A percentile compares a stretch with the other conserved stretches of the same genome.
phyloP scores from a whole-genome alignment of 2,888 invertebrate species.

The Calliphora vomitoria region DNA sequence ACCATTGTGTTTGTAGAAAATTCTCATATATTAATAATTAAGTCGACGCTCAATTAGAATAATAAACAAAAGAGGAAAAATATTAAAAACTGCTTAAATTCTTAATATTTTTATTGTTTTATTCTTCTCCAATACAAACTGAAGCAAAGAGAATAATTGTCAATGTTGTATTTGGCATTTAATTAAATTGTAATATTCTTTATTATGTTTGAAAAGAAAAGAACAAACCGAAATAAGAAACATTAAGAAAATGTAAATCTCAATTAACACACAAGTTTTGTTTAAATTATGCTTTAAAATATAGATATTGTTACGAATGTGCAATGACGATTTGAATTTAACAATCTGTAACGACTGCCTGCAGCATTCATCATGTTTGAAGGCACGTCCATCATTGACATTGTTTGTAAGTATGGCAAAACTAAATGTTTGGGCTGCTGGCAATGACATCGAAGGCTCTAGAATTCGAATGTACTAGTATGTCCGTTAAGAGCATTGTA shows the following conservation, averaged over 20 bases:
- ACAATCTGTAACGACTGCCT: too few relatives aligned
- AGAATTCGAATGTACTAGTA: too few relatives aligned
- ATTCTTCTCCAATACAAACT: not conserved
- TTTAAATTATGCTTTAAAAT: not conserved
- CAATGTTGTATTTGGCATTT: constrained; percentile 42
- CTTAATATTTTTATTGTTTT: not conserved
- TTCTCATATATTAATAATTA: constrained; percentile 58
- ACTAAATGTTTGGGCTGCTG: too few relatives aligned
- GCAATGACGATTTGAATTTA: too few relatives aligned
- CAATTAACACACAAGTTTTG: constrained; percentile 23
- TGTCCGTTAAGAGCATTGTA: too few relatives aligned
- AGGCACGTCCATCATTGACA: too few relatives aligned
- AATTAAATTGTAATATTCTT: constrained; percentile 45
- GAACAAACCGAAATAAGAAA: not conserved
- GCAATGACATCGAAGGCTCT: too few relatives aligned
- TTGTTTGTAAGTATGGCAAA: too few relatives aligned
- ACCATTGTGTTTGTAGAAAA: constrained; percentile 30
- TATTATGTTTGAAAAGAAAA: constrained; percentile 24
- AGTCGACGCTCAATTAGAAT: constrained; percentile 47
- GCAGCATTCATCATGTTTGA: too few relatives aligned
- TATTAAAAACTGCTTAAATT: constrained; percentile 12
- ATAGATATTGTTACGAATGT: too few relatives aligned
- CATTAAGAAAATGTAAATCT: constrained; percentile 4
- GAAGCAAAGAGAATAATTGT: not conserved
- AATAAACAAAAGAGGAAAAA: constrained; percentile 28